A percentile compares a stretch with the other conserved stretches of the same genome.
phyloP scores from a whole-genome alignment of 2,888 invertebrate species.

The Lottia gigantea region DNA sequence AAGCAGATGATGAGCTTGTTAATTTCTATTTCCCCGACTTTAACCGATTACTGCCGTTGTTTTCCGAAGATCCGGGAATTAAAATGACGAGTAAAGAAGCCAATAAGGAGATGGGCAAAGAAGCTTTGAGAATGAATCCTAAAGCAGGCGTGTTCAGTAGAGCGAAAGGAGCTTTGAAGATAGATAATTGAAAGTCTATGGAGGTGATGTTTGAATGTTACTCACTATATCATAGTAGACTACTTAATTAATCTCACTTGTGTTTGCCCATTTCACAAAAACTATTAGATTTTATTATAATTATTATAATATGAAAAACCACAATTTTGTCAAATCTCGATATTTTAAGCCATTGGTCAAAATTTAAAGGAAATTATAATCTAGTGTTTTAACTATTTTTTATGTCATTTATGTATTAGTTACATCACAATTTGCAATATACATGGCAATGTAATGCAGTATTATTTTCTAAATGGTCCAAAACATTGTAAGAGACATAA shows the following conservation, averaged over 20 bases:
- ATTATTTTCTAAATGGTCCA: no score
- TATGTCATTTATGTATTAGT: no score
- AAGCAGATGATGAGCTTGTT: background rate
- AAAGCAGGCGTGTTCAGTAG: background rate
- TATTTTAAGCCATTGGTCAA: no score
- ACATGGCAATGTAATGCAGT: no score
- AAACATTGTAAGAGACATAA: no score
- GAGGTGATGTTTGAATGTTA: no score
- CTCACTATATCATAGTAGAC: no score
- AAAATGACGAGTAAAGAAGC: background rate
- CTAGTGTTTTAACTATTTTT: no score
- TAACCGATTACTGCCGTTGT: background rate
- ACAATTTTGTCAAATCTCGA: no score
- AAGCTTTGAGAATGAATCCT: background rate
- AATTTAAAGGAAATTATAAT: no score
- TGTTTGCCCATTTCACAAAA: background rate
- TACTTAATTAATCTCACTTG: background rate
- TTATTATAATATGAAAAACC: no score
- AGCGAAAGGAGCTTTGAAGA: background rate
- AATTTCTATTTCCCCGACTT: conserved; percentile 7
- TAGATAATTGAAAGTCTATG: background rate
- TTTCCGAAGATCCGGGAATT: background rate
- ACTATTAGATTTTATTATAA: background rate
- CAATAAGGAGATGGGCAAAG: background rate
- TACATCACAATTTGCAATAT: no score